These are phyloP conservation scores for Neosilurus hyrtlii DNA, from an alignment of 2,797 vertebrate genomes.

Conservation along the genomic window DNA sequence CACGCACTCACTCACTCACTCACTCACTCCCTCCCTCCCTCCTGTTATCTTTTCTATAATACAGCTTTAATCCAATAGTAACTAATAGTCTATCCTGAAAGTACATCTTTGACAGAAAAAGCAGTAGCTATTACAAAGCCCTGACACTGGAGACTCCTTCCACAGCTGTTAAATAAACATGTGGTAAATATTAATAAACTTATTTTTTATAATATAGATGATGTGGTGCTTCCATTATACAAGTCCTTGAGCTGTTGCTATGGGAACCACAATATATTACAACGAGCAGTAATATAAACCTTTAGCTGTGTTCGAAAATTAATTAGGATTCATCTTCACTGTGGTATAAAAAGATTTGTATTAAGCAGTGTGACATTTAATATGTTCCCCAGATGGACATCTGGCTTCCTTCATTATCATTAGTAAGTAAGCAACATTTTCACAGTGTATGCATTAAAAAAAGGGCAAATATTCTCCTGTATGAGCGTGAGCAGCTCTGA, in stretches of 20 bases:
- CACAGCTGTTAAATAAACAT: background rate
- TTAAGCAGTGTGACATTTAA: background rate
- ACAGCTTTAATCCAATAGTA: no score
- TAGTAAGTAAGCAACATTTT: background rate
- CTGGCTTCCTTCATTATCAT: background rate
- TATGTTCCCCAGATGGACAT: background rate
- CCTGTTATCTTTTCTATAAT: no score
- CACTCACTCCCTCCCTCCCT: no score
- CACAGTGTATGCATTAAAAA: background rate
- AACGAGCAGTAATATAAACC: background rate
- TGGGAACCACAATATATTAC: background rate
- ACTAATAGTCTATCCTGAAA: background rate
- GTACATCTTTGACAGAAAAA: background rate
- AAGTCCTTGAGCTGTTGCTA: background rate
- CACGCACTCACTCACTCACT: no score
- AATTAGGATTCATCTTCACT: background rate
- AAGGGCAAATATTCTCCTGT: no score
- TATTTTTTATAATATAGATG: background rate
- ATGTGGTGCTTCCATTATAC: background rate
- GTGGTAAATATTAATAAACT: background rate
- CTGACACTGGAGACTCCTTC: background rate
- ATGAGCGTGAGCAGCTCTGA: background rate
- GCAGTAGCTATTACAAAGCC: background rate
- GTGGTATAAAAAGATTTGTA: background rate
- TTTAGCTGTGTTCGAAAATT: background rate